Percentiles rank a stretch among this genome's conserved stretches.
phyloP scores from a whole-genome alignment of 1,140 invertebrate species.

The Ceratitis capitata region DNA sequence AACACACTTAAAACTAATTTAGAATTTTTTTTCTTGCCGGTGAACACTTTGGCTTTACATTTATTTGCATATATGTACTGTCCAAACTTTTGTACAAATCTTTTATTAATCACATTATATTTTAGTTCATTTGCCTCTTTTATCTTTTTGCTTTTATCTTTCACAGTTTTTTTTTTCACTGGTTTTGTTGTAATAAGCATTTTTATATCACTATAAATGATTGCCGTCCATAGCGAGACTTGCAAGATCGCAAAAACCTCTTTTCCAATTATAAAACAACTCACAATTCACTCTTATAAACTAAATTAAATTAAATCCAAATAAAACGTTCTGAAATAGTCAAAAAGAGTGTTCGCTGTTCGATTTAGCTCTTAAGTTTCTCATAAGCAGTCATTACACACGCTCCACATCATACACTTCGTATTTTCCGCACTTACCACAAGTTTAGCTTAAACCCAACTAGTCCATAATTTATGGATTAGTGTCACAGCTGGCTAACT shows the following conservation, averaged over 20 bases:
- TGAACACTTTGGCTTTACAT: neutral
- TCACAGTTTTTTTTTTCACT: neutral
- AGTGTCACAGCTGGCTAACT: neutral
- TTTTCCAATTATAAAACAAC: neutral
- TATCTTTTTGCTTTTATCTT: neutral
- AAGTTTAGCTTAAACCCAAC: neutral
- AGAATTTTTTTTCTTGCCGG: neutral
- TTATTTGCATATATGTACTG: neutral
- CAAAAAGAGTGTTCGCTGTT: slow-evolving; percentile 45
- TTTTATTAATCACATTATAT: neutral
- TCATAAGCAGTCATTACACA: slow-evolving; percentile 7
- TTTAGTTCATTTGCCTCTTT: neutral
- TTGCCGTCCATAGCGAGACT: too few relatives aligned
- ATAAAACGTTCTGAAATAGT: slow-evolving; percentile 42
- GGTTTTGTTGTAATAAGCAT: neutral
- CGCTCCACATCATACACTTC: slow-evolving; percentile 20
- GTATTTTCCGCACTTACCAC: slow-evolving; percentile 19
- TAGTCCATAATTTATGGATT: slow-evolving; percentile 16
- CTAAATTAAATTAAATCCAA: neutral
- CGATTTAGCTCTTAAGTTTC: slow-evolving; percentile 19
- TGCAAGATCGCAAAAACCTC: neutral
- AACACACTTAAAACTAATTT: slow-evolving; percentile 2
- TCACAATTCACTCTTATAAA: neutral
- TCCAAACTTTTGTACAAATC: neutral
- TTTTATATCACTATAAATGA: neutral